These are phyloP conservation scores for Triplophysa tibetana DNA, from an alignment of 2,113 vertebrate genomes.

Conservation along the genomic window DNA sequence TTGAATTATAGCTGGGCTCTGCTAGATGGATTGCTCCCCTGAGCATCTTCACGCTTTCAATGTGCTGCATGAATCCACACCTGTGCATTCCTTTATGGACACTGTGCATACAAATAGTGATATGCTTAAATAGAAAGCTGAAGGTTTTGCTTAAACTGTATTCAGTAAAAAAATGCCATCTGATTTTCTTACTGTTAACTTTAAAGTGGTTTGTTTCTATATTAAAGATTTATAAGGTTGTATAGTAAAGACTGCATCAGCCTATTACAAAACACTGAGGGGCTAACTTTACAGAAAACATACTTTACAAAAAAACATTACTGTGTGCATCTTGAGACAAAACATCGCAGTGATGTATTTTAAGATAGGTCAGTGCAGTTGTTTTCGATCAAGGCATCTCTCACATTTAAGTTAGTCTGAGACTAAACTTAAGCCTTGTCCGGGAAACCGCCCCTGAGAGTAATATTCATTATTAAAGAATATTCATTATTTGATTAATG, in stretches of 20 bases:
- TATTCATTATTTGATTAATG: too few species aligned
- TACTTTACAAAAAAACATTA: too few species aligned
- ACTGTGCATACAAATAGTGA: slow-evolving; percentile 9
- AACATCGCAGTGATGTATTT: too few species aligned
- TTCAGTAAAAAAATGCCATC: neutral
- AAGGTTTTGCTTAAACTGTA: neutral
- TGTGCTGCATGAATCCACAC: slow-evolving; percentile 28
- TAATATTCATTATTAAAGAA: neutral
- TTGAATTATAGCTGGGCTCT: slow-evolving; percentile 1
- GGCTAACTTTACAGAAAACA: too few species aligned
- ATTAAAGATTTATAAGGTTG: slow-evolving; percentile 5
- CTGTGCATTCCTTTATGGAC: slow-evolving; percentile 31
- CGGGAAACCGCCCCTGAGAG: too few species aligned
- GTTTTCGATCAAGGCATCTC: too few species aligned
- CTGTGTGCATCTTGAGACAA: too few species aligned
- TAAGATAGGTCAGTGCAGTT: too few species aligned
- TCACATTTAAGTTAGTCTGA: too few species aligned
- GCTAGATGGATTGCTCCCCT: slow-evolving; percentile 8
- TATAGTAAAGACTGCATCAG: neutral
- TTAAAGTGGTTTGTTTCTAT: neutral
- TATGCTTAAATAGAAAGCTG: slow-evolving; percentile 5
- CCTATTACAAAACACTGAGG: neutral
- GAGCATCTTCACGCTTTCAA: slow-evolving; percentile 20
- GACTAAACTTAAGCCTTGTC: too few species aligned
- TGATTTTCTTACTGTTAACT: too few species aligned